Evolutionary conservation across 2,888 invertebrate species (phyloP).

Genomic region (Agrochola circellaris): DNA sequence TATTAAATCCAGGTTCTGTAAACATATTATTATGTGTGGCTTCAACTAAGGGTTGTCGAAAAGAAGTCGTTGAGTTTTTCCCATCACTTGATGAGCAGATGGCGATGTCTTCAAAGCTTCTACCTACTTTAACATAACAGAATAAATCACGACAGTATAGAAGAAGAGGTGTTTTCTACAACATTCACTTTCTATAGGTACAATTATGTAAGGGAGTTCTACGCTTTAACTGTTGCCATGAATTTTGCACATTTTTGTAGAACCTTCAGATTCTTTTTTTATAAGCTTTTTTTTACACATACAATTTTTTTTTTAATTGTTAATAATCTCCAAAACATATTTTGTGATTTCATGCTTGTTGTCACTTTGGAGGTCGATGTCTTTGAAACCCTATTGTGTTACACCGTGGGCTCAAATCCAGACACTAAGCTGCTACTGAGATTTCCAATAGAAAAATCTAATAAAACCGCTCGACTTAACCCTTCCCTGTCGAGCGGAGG

Average conservation of each 20-base stretch:
- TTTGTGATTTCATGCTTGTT: no score
- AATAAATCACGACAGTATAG: neutral
- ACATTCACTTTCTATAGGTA: neutral
- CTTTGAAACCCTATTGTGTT: no score
- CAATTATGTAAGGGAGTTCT: neutral
- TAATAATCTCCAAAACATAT: no score
- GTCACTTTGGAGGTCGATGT: neutral
- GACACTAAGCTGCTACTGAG: neutral
- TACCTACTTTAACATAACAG: neutral
- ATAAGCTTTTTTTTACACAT: no score
- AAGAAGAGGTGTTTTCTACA: neutral
- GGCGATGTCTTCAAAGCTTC: neutral
- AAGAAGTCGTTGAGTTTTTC: neutral
- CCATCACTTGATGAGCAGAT: neutral
- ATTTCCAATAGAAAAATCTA: neutral
- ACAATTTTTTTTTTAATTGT: no score
- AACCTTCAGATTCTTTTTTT: no score
- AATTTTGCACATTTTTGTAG: neutral
- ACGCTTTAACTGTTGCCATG: no score
- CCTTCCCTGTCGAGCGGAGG: neutral
- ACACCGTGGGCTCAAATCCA: neutral
- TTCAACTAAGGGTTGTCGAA: conserved; percentile 59
- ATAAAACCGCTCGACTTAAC: neutral
- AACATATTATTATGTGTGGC: conserved; percentile 67
- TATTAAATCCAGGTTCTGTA: conserved; percentile 85